Base-by-base conservation (phyloP, 2,113 vertebrate species). In the Paramisgurnus dabryanus region DNA sequence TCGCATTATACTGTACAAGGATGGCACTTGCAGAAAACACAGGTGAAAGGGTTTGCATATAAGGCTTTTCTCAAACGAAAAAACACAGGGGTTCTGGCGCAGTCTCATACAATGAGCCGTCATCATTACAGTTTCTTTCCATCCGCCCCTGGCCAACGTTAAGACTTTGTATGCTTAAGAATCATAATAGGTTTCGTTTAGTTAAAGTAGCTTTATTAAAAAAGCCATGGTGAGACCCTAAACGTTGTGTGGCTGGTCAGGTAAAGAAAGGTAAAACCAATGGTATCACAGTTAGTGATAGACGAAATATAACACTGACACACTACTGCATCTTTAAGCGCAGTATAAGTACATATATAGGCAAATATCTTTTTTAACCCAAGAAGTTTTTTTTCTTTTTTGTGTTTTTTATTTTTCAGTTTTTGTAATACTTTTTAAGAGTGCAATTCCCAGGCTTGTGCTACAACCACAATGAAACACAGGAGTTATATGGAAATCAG, bases 31-130 rank as follows among this genome's bases (percentile, higher is more conserved):
- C 94, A 96, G 95, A 96, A 95, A 97, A 94, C 94, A 96, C 95
- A 96, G 95, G 95, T 95, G 95, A 95, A 95, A 95, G 95, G 95
- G 95, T 97, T 98, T 98, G 97, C 95, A 96, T 97, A 97, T 97
- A 97, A 97, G 95, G 95, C 96, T 96, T 97, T 89, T 95, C 86
- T 96, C 85, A 86, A 86, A 86, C 84, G 83, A 90, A 88, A 89
- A 83, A 94, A 95, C 92, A 95, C 93, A 94, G 95, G 95, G 95
- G 94, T 95, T 95, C 95, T 92, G 94, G 93, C 88, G 74, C 75
- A 80, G 83, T 75, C 73, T 83, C 60, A 65, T 75, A 74, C 69
- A 82, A 66, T 27, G 84, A 86, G 82, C 86, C 87, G 80, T 86
- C 84, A 66, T 79, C 83, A 81, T 93, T 89, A 90, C 88, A 89